These are phyloP conservation scores for Lithophane semibrunnea DNA, from an alignment of 2,888 invertebrate species.

Conservation along the genomic window DNA sequence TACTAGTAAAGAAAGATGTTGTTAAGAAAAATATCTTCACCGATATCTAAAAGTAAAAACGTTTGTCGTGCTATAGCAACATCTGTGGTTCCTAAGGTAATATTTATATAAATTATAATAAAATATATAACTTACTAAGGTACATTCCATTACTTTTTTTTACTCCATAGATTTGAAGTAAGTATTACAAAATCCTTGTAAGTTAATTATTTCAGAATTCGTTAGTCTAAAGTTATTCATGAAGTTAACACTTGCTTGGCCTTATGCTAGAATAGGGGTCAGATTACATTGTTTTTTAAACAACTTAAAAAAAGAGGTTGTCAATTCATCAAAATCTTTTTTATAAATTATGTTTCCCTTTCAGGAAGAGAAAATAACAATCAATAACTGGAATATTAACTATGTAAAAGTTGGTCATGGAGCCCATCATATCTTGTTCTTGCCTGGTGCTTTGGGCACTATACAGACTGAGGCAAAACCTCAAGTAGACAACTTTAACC, in stretches of 20 bases:
- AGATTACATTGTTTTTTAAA: too few relatives aligned
- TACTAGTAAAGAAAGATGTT: conserved; percentile 53
- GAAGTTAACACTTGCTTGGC: not conserved
- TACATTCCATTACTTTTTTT: not conserved
- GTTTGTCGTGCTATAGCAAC: conserved; percentile 67
- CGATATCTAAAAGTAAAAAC: conserved; percentile 57
- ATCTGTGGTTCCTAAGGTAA: conserved; percentile 69
- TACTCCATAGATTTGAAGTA: not conserved
- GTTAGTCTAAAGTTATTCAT: conserved; percentile 1
- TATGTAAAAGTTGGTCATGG: conserved; percentile 91
- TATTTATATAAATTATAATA: not conserved
- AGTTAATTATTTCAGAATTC: not conserved
- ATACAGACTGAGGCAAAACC: conserved; percentile 96
- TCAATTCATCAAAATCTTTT: not conserved
- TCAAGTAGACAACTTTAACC: conserved; percentile 92
- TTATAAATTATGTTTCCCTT: conserved; percentile 1
- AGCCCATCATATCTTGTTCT: conserved; percentile 91
- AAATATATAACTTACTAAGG: not conserved
- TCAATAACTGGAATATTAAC: conserved; percentile 90
- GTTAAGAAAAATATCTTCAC: conserved; percentile 59
- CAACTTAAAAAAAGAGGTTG: not conserved
- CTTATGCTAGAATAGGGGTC: not conserved
- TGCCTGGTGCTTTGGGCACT: conserved; percentile 95
- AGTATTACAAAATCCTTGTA: not conserved
- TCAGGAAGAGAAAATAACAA: conserved; percentile 92